Evolutionary conservation across 1,140 invertebrate species (phyloP).

Genomic region (Euura lappo): DNA sequence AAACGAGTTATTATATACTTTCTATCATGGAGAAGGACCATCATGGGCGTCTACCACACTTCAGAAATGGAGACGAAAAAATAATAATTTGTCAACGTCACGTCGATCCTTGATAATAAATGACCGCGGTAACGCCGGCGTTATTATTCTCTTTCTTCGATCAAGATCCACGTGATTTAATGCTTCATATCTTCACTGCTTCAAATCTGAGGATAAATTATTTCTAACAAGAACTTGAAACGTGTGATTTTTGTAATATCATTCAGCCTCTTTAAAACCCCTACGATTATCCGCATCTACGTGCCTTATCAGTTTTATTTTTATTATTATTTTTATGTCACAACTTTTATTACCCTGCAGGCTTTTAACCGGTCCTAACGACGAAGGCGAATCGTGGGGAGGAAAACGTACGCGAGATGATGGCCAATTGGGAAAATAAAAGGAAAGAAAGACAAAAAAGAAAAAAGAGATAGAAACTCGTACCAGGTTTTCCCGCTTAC

Average conservation of each 20-base stretch:
- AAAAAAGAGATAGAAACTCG: not conserved
- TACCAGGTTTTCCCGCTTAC: not conserved
- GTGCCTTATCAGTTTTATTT: not conserved
- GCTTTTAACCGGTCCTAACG: not conserved
- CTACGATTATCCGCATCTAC: no score
- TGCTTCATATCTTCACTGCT: not conserved
- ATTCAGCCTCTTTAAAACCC: not conserved
- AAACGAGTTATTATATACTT: no score
- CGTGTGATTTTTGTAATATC: no score
- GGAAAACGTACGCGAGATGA: not conserved
- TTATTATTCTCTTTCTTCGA: not conserved
- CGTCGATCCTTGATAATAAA: conserved; percentile 2
- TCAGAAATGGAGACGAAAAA: no score
- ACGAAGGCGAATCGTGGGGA: not conserved
- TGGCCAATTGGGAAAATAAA: not conserved
- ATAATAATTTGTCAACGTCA: not conserved
- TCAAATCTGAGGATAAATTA: no score
- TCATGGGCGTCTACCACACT: no score
- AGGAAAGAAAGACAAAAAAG: no score
- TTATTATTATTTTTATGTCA: not conserved
- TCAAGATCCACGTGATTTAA: not conserved
- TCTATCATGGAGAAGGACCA: no score
- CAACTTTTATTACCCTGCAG: not conserved
- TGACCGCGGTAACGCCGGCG: not conserved
- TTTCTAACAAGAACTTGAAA: no score